Conservation (phyloP, 2,113 vertebrate genomes). For the Scortum barcoo region DNA sequence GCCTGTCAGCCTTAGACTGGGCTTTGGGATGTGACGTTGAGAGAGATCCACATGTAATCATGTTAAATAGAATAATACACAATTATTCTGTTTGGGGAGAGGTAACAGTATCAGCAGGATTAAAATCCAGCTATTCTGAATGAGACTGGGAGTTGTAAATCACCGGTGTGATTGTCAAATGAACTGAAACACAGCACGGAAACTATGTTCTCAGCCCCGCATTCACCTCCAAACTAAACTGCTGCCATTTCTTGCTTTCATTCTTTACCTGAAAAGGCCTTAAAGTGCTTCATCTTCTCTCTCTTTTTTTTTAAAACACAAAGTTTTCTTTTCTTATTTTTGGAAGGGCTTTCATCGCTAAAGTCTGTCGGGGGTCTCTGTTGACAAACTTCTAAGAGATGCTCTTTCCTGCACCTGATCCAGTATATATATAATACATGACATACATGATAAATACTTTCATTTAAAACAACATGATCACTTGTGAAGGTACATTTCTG, state of each 20-base stretch:
- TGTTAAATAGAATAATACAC: not conserved
- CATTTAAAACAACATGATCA: slow-evolving; percentile 53
- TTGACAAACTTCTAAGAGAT: slow-evolving; percentile 45
- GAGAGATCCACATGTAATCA: slow-evolving; percentile 5
- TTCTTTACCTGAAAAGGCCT: slow-evolving; percentile 60
- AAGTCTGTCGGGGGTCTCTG: slow-evolving; percentile 24
- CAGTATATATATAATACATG: slow-evolving; percentile 55
- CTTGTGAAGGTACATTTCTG: slow-evolving; percentile 63
- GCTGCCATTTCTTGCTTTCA: slow-evolving; percentile 24
- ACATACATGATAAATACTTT: slow-evolving; percentile 69
- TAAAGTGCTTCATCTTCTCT: slow-evolving; percentile 77
- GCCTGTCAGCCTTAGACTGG: slow-evolving; percentile 13
- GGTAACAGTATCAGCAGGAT: slow-evolving; percentile 2
- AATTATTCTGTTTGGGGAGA: slow-evolving; percentile 31
- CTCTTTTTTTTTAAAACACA: slow-evolving; percentile 37
- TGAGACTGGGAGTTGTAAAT: slow-evolving; percentile 24
- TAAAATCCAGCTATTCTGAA: slow-evolving; percentile 11
- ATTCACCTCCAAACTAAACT: slow-evolving; percentile 37
- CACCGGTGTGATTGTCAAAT: slow-evolving; percentile 24
- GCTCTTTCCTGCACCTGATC: slow-evolving; percentile 41
- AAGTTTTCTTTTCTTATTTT: slow-evolving; percentile 45
- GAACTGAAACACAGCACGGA: not conserved
- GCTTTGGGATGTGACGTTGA: slow-evolving; percentile 17
- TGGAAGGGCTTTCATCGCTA: slow-evolving; percentile 59
- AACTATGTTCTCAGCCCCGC: slow-evolving; percentile 19